These are phyloP conservation scores for Andrena haemorrhoa DNA, from an alignment of 2,888 invertebrate genomes.

Conservation along the genomic window DNA sequence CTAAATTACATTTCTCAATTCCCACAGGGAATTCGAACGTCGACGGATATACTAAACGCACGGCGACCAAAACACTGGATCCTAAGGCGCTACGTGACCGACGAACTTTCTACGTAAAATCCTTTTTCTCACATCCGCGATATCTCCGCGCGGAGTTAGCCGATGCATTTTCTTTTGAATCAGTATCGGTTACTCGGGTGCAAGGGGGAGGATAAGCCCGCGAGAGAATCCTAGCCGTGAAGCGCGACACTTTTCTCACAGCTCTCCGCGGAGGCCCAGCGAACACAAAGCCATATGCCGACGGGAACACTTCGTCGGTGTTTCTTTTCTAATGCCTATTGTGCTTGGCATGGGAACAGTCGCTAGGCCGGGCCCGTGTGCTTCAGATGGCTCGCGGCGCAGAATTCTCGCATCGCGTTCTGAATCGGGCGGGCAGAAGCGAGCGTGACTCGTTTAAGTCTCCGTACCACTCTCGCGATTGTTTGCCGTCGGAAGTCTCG, in stretches of 20 bases:
- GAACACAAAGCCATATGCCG: constrained; percentile 61
- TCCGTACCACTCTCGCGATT: constrained; percentile 44
- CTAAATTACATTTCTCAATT: constrained; percentile 28
- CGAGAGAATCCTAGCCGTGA: constrained; percentile 1
- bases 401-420: not conserved
- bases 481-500: constrained; percentile 23
- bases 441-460: constrained; percentile 7
- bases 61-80: constrained; percentile 30
- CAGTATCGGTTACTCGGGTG: not conserved
- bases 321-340: constrained; percentile 37
- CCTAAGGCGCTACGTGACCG: not conserved
- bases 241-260: constrained; percentile 11
- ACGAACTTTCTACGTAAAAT: constrained; percentile 44
- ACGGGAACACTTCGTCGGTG: constrained; percentile 55
- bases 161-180: constrained; percentile 17
- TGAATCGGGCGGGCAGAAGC: not conserved
- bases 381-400: not conserved
- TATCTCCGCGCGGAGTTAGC: constrained; percentile 8
- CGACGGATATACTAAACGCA: not conserved
- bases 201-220: not conserved
- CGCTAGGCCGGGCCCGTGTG: constrained; percentile 4
- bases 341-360: constrained; percentile 26
- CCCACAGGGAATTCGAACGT: constrained; percentile 1
- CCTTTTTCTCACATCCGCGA: constrained; percentile 17
- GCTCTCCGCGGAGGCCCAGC: constrained; percentile 9